Base-by-base conservation (phyloP, 2,888 invertebrate species). In the Aspidiotus destructor region DNA sequence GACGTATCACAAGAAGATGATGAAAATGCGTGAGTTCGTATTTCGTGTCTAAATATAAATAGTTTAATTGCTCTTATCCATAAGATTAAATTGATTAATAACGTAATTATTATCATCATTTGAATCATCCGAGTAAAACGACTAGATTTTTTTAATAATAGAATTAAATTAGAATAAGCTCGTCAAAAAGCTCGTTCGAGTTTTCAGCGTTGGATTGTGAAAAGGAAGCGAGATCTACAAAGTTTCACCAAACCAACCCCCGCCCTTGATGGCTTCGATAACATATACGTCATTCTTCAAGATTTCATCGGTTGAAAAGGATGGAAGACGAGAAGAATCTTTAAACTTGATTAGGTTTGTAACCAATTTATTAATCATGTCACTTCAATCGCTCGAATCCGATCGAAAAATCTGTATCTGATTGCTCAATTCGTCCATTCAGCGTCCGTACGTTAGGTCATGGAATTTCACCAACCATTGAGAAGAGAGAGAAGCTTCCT, bases 151-250 rank as follows among this genome's bases (percentile, higher is more conserved):
- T 42, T 48, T 40, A 58, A 67, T 58, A 48, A 67, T 28, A 28
- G 28, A 28, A 28, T 28, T 28, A 28, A 3, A 28, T 28, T 28
- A 57, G 16, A 58, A 48, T 67, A 67, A 67, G 67, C 67, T 67
- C 67, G 67, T 67, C 48, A 40, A 42, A 67, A 60, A 67, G 67
- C 67, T 67, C 67, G 67, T 58, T 60, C 52, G 16, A 60, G 42
- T 58, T 60, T 67, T 57, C 40, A 40, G 2, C 58, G n/a, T n/a
- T 48, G 48, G 10, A 48, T 13, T n/a, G 10, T 41, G 64, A 55
- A 57, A 55, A 42, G 13, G 6, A 57, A 57, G 10, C 3, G 10
- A 11, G 57, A 10, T 11, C 42, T 15, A 42, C 44, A 28, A 28
- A 28, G 28, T 28, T 28, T 28, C 28, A 28, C 28, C 28, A 28